Evolutionary conservation across 2,888 invertebrate genomes (phyloP), one percentile per base, ranked within the genome.

Genomic region (Xestia rhomboidea): DNA sequence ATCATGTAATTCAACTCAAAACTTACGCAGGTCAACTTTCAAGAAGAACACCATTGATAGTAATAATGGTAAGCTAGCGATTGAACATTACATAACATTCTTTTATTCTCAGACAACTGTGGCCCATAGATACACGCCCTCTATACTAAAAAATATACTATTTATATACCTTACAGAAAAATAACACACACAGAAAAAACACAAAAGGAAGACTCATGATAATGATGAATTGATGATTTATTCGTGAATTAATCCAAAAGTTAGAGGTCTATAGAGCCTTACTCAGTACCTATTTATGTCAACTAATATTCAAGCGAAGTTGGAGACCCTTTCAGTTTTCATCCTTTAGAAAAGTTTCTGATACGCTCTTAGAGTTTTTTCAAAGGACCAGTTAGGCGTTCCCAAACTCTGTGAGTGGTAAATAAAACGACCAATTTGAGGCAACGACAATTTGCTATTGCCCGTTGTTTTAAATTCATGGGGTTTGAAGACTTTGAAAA

Each of bases 311-410:
- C 24, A 63, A 51, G 18, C 13, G 24, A 41, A 66, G 24, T 21
- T 4, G 11, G 7, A 41, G n/a, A 63, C 44, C 44, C 30, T 64
- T 63, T 54, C 7, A 54, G 62, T 63, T 51, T 62, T 38, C 24
- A 79, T 72, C 30, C 44, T 62, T 77, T 27, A n/a, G 0, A 49
- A 75, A 78, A 81, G 10, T 76, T 81, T 66, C 21, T 75, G 49
- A 78, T 66, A 27, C 76, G 49, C 34, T 27, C 24, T 78, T 24
- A 66, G 54, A 54, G 41, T 64, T 75, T 64, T 81, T 75, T n/a
- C 38, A 41, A 75, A 66, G 34, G 30, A 15, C 41, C 49, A 49
- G 34, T 81, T 57, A 75, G 27, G 27, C 54, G 27, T 49, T 75
- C 21, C 27, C 18, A 18, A 54, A 78, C 63, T 73, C 46, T 15